phyloP scores from a whole-genome alignment of 2,113 vertebrate genomes.

The Spermophilus dauricus region DNA sequence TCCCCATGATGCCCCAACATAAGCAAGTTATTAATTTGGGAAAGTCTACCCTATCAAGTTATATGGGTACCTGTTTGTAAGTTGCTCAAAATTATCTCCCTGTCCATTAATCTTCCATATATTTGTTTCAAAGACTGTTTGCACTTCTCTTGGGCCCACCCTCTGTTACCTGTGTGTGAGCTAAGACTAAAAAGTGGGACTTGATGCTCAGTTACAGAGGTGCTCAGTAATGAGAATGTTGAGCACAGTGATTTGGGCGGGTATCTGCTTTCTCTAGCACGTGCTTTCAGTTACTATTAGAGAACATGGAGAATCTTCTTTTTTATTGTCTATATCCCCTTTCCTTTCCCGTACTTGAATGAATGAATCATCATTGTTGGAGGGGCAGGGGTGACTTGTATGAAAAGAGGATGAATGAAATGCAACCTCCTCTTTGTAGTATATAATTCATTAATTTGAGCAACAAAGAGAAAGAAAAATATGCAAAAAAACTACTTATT shows the following conservation, averaged over 20 bases:
- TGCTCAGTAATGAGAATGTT: not conserved
- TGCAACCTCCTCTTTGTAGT: not conserved
- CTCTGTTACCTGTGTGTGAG: not conserved
- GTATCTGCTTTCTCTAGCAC: not conserved
- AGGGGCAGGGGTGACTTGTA: not conserved
- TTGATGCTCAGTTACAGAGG: not conserved
- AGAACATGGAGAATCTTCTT: not conserved
- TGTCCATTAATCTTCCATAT: not conserved
- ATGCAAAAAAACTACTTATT: not conserved
- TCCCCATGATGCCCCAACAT: not conserved
- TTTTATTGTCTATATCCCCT: not conserved
- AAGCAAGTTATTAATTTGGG: conserved; percentile 1
- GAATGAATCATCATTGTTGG: not conserved
- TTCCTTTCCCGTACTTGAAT: not conserved
- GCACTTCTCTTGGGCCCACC: not conserved
- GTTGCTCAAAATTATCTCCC: not conserved
- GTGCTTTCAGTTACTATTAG: not conserved
- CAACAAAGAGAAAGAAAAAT: not conserved
- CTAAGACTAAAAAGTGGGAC: not conserved
- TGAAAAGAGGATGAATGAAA: not conserved
- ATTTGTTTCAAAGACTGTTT: not conserved
- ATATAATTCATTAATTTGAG: not conserved
- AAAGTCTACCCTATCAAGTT: conserved; percentile 4
- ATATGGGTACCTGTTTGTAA: not conserved
- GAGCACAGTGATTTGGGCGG: not conserved